Evolutionary conservation across 2,888 invertebrate genomes (phyloP).

Genomic region (Itoplectis maculator): DNA sequence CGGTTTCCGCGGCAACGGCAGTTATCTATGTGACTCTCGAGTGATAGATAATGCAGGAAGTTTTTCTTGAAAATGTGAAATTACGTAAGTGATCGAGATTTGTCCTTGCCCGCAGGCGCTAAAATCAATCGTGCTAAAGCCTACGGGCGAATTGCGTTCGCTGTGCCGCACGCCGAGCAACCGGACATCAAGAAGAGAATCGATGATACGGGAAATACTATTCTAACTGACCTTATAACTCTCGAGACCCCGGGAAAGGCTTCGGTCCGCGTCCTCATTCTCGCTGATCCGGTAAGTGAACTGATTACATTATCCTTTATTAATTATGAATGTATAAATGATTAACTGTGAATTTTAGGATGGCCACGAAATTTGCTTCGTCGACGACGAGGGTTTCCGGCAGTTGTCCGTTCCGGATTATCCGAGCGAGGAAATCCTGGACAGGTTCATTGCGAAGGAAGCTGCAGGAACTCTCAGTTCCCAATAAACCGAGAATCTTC

Average conservation of each 20-base stretch:
- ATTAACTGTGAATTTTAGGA: slow-evolving; percentile 86
- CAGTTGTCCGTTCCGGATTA: slow-evolving; percentile 95
- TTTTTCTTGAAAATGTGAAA: slow-evolving; percentile 5
- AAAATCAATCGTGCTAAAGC: slow-evolving; percentile 94
- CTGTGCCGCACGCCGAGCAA: slow-evolving; percentile 92
- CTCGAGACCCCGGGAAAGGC: slow-evolving; percentile 99
- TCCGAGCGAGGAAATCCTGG: slow-evolving; percentile 91
- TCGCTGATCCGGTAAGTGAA: slow-evolving; percentile 93
- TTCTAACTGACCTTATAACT: slow-evolving; percentile 95
- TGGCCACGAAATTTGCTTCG: slow-evolving; percentile 99
- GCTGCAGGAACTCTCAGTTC: slow-evolving; percentile 77
- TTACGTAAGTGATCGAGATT: background rate
- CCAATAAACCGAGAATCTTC: slow-evolving; percentile 30
- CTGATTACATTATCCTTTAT: no score
- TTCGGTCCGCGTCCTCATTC: slow-evolving; percentile 97
- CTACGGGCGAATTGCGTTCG: slow-evolving; percentile 98
- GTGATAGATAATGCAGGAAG: slow-evolving; percentile 25
- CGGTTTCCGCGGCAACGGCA: slow-evolving; percentile 3
- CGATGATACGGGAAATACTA: slow-evolving; percentile 89
- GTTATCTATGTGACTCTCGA: slow-evolving; percentile 30
- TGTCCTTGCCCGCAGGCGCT: slow-evolving; percentile 83
- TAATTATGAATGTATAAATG: no score
- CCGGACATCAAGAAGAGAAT: slow-evolving; percentile 91
- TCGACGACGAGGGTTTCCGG: slow-evolving; percentile 97
- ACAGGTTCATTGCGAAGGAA: slow-evolving; percentile 90